Evolutionary conservation across 2,113 vertebrate genomes (phyloP), one percentile per base, ranked within the genome.

Genomic region (Drymodes brunneopygia): DNA sequence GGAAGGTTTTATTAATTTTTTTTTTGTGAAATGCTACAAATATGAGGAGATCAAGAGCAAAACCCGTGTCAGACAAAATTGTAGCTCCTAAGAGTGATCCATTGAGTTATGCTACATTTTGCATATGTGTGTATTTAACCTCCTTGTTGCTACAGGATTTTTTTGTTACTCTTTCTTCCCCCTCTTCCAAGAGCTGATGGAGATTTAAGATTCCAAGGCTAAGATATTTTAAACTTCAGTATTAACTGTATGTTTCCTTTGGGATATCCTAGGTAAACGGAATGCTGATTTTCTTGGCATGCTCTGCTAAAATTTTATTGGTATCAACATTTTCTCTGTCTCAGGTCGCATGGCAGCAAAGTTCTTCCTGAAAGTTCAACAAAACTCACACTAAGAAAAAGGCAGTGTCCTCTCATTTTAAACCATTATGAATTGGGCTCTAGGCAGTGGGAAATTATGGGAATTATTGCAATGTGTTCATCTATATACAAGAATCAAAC

Each of bases 201-300:
- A 94, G 86, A 93, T 90, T 92, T 95, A 95, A 88, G 85, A 95
- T 95, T 97, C 94, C 93, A 92, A 73, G 61, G 64, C 87, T 90
- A 83, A 93, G 85, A 84, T 94, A 96, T 97, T 96, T 97, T 95
- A 94, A 96, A 93, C 87, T 88, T 94, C 58, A 90, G 71, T 51
- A 94, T 90, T 95, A 95, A 86, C 90, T 88, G 73, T 89, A 91
- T 91, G 69, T 88, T 93, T 95, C 95, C 94, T 94, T 57, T 95
- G 94, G 94, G 92, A 94, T 90, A 88, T 29, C 57, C 90, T 94
- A 94, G 90, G 91, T 94, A 97, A 97, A 95, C 92, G 72, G 58
- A 88, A 93, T 80, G 65, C 44, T 95, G 95, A 93, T 96, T 86
- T 96, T 95, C 75, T 97, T 96, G 94, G 94, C 95, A 40, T 61